Base-by-base conservation (phyloP, 2,797 vertebrate genomes). In the Cyprinodon diabolis region DNA sequence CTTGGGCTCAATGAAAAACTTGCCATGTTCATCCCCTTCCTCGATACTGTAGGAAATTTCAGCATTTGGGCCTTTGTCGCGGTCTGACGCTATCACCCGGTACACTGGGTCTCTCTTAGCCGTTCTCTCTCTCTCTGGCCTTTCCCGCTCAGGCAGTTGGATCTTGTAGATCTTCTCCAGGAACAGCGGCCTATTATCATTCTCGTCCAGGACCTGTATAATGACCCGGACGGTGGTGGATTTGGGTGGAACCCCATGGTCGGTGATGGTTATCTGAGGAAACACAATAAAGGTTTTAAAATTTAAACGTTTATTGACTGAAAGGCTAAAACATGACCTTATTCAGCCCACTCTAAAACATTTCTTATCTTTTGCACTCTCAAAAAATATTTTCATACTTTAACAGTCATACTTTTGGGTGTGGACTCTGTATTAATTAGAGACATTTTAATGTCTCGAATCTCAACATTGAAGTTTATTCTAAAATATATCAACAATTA, bases 31-130 rank as follows among this genome's bases (percentile, higher is more conserved):
- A 19, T 99, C 97, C 40, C 98, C 98, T 0, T 96, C 97, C 75
- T 99, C 98, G 13, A 99, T 98, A 92, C 96, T 98, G 91, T 99
- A 99, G 7, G 98, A 98, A 90, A 99, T 97, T 86, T 99, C 98
- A 0, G 98, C 96, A 4, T 99, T 99, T 43, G 97, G 92, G 7
- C 98, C 98, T 19, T 95, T 92, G 2, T 99, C 98, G 12, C 95
- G 97, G 90, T 99, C 98, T 0, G 95, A 89, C 0, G 98, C 98
- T 3, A 98, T 95, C 10, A 99, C 97, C 0, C 97, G 95, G 71
- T 98, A 99, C 37, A 99, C 93, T 0, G 97, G 97, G 60, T 99
- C 97, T 19, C 97, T 95, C 78, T 83, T 96, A 0, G 85, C 68
- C 0, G 82, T 83, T 65, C 96, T 89, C 66, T 98, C 98, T 72